A percentile compares a stretch with the other conserved stretches of the same genome.
Conservation (phyloP, 2,888 invertebrate species). For the Desoria tigrina region DNA sequence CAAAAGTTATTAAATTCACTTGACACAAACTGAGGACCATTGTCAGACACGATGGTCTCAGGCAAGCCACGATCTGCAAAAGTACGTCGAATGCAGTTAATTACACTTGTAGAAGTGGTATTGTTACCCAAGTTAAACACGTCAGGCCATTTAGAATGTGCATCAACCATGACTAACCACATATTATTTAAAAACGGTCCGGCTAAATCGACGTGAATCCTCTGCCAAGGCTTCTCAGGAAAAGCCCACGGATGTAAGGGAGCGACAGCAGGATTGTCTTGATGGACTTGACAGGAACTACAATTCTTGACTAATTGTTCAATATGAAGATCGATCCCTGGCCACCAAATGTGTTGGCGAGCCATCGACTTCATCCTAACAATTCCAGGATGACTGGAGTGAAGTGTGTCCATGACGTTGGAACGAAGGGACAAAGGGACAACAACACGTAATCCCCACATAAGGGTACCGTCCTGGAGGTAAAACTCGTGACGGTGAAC, state of each 20-base stretch:
- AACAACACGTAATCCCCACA: constrained; percentile 33
- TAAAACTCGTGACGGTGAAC: constrained; percentile 13
- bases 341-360: too few species aligned
- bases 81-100: constrained; percentile 8
- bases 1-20: constrained; percentile 27
- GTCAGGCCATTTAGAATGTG: too few species aligned
- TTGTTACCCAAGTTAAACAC: constrained; percentile 4
- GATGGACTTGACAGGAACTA: background rate
- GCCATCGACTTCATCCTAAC: too few species aligned
- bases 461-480: constrained; percentile 19
- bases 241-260: too few species aligned
- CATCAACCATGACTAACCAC: constrained; percentile 37
- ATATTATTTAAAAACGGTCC: constrained; percentile 26
- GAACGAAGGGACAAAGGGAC: constrained; percentile 22
- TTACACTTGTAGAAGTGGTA: constrained; percentile 14
- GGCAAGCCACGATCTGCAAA: constrained; percentile 21
- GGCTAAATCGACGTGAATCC: constrained; percentile 28
- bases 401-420: constrained; percentile 13
- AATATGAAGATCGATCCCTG: too few species aligned
- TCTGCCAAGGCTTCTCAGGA: constrained; percentile 23
- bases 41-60: constrained; percentile 25
- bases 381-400: constrained; percentile 30
- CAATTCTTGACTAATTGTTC: constrained; percentile 9
- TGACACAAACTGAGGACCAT: constrained; percentile 29
- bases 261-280: constrained; percentile 18